phyloP scores from a whole-genome alignment of 2,888 invertebrate species.

The Xylota segnis region DNA sequence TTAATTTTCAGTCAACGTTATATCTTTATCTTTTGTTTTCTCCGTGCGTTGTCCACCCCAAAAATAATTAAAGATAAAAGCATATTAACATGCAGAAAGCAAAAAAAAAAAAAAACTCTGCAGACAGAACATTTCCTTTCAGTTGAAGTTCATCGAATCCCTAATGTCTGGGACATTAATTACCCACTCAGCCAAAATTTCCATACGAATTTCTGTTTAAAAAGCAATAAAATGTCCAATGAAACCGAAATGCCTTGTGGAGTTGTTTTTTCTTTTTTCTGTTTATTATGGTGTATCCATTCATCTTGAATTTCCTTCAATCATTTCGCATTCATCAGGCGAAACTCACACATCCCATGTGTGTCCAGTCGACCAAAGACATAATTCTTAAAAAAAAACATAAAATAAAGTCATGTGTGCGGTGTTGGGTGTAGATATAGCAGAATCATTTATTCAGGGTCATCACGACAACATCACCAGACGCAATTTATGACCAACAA shows the following conservation, averaged over 20 bases:
- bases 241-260: constrained; percentile 47
- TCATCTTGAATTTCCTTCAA: constrained; percentile 54
- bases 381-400: neutral
- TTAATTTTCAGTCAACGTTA: constrained; percentile 60
- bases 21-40: constrained; percentile 50
- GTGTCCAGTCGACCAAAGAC: constrained; percentile 5
- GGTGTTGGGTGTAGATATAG: neutral
- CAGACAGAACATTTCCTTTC: constrained; percentile 59
- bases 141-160: constrained; percentile 69
- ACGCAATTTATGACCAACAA: constrained; percentile 58
- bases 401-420: constrained; percentile 33
- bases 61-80: constrained; percentile 18
- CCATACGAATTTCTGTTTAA: constrained; percentile 51
- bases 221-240: constrained; percentile 54
- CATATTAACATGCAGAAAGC: neutral
- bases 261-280: constrained; percentile 23
- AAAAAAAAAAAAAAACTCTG: constrained; percentile 31
- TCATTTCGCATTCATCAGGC: constrained; percentile 71
- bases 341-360: constrained; percentile 22
- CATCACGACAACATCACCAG: constrained; percentile 59
- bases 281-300: neutral
- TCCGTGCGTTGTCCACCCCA: neutral
- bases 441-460: constrained; percentile 69
- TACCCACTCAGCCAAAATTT: constrained; percentile 37
- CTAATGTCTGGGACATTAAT: constrained; percentile 62